Evolutionary conservation across 2,888 invertebrate species (phyloP).

Genomic region (Pseudococcus viburni): DNA sequence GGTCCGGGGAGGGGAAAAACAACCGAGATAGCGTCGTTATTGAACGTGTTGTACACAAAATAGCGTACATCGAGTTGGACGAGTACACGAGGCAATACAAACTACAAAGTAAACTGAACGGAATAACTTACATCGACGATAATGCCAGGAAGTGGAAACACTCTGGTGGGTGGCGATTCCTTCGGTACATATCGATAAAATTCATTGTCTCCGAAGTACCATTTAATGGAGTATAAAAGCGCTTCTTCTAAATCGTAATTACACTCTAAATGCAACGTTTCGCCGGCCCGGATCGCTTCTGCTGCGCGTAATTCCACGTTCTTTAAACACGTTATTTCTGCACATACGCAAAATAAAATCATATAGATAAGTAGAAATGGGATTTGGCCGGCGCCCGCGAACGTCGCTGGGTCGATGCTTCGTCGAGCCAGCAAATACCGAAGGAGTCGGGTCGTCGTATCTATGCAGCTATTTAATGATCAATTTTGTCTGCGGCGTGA

Average conservation of each 20-base stretch:
- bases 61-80: too few species aligned
- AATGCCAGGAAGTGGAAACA: conserved; percentile 77
- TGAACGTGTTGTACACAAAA: too few species aligned
- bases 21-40: neutral
- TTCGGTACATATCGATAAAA: conserved; percentile 84
- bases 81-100: neutral
- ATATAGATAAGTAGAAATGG: conserved; percentile 14
- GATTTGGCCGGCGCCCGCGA: neutral
- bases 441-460: too few species aligned
- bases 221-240: conserved; percentile 82
- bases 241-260: conserved; percentile 77
- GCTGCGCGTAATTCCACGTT: conserved; percentile 69
- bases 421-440: too few species aligned
- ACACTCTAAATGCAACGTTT: conserved; percentile 75
- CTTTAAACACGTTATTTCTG: conserved; percentile 66
- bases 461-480: too few species aligned
- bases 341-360: conserved; percentile 43
- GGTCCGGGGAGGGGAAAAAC: neutral
- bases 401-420: too few species aligned
- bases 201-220: conserved; percentile 82
- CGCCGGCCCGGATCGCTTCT: conserved; percentile 75
- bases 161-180: conserved; percentile 80
- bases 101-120: neutral
- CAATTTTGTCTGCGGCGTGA: too few species aligned
- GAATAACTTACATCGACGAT: conserved; percentile 80